These are phyloP conservation scores for Sakesphorus luctuosus DNA, from an alignment of 2,113 vertebrate species.

Conservation along the genomic window DNA sequence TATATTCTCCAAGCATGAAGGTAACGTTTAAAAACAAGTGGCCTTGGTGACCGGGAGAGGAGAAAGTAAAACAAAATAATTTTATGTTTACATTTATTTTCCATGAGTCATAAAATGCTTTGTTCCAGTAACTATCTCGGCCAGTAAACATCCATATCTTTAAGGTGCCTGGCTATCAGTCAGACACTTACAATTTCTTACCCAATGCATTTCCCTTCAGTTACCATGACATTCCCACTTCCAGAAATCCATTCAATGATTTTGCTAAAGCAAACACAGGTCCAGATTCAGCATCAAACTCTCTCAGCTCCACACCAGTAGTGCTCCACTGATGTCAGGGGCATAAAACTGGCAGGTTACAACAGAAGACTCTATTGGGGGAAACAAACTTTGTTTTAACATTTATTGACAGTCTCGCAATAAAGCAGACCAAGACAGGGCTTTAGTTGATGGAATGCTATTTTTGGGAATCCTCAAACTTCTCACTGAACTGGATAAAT, in stretches of 20 bases:
- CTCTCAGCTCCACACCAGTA: not conserved
- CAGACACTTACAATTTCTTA: slow-evolving; percentile 37
- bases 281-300: not conserved
- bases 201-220: slow-evolving; percentile 15
- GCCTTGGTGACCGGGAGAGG: not conserved
- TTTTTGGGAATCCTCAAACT: not conserved
- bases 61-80: slow-evolving; percentile 3
- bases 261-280: not conserved
- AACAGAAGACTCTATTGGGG: not conserved
- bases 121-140: not conserved
- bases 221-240: not conserved
- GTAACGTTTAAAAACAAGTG: not conserved
- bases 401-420: not conserved
- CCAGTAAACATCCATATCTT: slow-evolving; percentile 18
- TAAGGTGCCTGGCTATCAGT: slow-evolving; percentile 13
- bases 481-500: not conserved
- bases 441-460: not conserved
- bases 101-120: not conserved
- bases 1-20: not conserved
- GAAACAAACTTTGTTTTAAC: not conserved
- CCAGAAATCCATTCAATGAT: slow-evolving; percentile 8
- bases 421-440: not conserved
- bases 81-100: slow-evolving; percentile 23
- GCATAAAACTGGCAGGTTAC: not conserved
- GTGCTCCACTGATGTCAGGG: not conserved